Base-by-base conservation (phyloP, 2,888 invertebrate genomes). In the Sarcophaga caerulescens region DNA sequence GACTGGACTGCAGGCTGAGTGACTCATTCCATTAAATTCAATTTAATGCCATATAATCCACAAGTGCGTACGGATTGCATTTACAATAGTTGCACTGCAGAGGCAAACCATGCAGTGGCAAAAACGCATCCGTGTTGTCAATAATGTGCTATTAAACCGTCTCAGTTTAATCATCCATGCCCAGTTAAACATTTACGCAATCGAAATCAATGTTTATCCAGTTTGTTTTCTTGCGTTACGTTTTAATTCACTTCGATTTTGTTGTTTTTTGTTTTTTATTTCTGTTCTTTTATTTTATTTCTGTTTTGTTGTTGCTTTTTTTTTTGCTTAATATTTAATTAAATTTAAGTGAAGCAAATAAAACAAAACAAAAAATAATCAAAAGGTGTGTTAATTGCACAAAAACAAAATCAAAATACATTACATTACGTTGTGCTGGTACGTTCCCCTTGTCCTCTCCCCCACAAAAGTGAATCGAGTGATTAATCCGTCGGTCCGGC, bases 311-410 rank as follows among this genome's bases (percentile, higher is more conserved):
- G 14, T 14, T 47, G 11, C 47, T 47, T 52, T 47, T 14, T 47
- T 47, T 81, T 85, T 85, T 85, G 35, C 35, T 35, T 35, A 35
- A 35, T 35, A 35, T 35, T 35, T 35, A 35, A 35, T 35, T 35
- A 35, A 35, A 85, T 85, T 85, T 85, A 74, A 75, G 66, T 85
- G 78, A 81, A 85, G 75, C 81, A 81, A 85, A 81, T 85, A 81
- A 70, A 85, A 82, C 78, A 81, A 81, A 78, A 81, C 44, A 74
- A 65, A 75, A 81, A 69, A 23, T 3, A 69, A 52, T 19, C 6
- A 75, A 21, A 52, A 35, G 35, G 35, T 35, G 35, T 35, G 35
- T 35, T 35, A 35, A 35, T 35, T 35, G 35, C 35, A 35, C 35
- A 35, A 52, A 52, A 52, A 14, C 52, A 52, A 52, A 52, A 52